Evolutionary conservation across 2,113 vertebrate genomes (phyloP).

Genomic region (Syngnathus typhle): DNA sequence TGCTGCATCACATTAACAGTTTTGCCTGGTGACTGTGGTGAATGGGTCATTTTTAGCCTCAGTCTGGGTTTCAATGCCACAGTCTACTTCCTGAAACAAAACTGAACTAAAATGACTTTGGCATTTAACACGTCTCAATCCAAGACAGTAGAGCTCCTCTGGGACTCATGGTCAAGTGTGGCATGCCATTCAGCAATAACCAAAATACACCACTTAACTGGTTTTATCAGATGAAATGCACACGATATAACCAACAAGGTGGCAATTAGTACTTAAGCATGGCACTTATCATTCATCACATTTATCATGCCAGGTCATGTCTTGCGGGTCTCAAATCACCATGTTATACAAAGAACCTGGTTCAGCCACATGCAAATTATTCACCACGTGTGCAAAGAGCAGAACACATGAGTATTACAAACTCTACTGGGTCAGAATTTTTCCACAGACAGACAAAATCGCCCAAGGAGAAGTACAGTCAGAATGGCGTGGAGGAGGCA

Average conservation of each 20-base stretch:
- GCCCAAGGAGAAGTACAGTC: conserved; percentile 39
- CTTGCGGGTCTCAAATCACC: conserved; percentile 5
- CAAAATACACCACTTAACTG: not conserved
- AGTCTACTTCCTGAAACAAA: not conserved
- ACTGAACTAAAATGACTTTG: not conserved
- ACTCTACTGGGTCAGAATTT: conserved; percentile 15
- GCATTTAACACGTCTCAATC: not conserved
- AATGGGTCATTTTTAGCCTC: not conserved
- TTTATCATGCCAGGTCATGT: not conserved
- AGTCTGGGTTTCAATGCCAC: not conserved
- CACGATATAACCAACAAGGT: not conserved
- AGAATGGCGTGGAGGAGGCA: conserved; percentile 42
- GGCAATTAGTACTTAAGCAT: not conserved
- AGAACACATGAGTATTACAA: conserved; percentile 38
- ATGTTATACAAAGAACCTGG: not conserved
- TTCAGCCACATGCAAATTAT: conserved; percentile 51
- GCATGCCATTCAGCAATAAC: not conserved
- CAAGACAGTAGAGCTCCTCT: not conserved
- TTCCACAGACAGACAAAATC: conserved; percentile 31
- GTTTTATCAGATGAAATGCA: no score
- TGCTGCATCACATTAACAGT: not conserved
- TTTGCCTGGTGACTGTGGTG: not conserved
- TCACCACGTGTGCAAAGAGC: conserved; percentile 20
- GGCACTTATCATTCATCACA: not conserved
- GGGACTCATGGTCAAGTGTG: not conserved